Conservation (phyloP, 1,140 invertebrate genomes). For the Scaptomyza montana region DNA sequence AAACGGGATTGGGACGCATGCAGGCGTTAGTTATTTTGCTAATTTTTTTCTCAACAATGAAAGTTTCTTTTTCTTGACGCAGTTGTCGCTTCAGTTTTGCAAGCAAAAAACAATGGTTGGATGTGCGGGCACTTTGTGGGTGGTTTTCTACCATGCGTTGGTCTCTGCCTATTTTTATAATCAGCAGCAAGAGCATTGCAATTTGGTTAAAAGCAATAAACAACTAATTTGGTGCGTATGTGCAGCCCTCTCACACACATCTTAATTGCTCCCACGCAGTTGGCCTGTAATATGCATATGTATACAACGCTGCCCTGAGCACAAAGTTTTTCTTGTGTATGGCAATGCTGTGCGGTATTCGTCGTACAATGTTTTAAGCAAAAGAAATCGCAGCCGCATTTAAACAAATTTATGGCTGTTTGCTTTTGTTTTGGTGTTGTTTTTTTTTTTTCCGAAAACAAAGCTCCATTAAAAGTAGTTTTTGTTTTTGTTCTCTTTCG, state of each 20-base stretch:
- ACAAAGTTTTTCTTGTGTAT: conserved; percentile 53
- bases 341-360: conserved; percentile 52
- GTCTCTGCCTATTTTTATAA: neutral
- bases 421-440: conserved; percentile 45
- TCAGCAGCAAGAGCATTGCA: neutral
- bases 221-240: conserved; percentile 40
- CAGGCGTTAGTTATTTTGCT: conserved; percentile 38
- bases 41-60: conserved; percentile 43
- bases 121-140: conserved; percentile 32
- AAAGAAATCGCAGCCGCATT: conserved; percentile 41
- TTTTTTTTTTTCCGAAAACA: conserved; percentile 56
- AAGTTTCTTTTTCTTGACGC: conserved; percentile 29
- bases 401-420: conserved; percentile 23
- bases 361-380: conserved; percentile 12
- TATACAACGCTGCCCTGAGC: conserved; percentile 34
- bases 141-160: conserved; percentile 21
- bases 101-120: neutral
- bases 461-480: conserved; percentile 39
- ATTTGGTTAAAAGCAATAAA: conserved; percentile 9
- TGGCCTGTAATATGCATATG: conserved; percentile 11
- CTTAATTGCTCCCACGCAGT: neutral
- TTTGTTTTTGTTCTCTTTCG: conserved; percentile 44
- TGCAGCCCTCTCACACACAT: conserved; percentile 45
- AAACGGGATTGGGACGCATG: conserved; percentile 44
- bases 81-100: neutral